A percentile compares a stretch with the other conserved stretches of the same genome.
These are phyloP conservation scores for Saccopteryx bilineata DNA, from an alignment of 2,113 vertebrate species.

Conservation along the genomic window DNA sequence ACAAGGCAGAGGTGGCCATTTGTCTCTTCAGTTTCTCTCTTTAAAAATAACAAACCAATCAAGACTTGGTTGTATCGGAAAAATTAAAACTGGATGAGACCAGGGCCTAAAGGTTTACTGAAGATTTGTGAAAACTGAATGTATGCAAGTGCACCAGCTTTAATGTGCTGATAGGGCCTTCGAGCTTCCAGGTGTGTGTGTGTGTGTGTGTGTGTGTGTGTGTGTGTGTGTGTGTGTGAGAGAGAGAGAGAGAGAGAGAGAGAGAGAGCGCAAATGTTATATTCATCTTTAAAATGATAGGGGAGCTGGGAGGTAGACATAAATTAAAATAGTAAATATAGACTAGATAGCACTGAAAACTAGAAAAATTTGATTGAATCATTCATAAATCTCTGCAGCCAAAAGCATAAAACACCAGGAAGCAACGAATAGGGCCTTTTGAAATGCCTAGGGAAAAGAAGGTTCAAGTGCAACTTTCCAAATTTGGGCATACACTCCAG, in stretches of 20 bases:
- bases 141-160: background rate
- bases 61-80: background rate
- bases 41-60: conserved; percentile 30
- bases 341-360: background rate
- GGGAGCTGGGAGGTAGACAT: background rate
- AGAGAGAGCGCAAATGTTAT: background rate
- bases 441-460: background rate
- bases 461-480: background rate
- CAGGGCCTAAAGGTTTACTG: background rate
- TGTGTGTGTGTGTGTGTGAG: too few relatives aligned
- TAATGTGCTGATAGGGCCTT: background rate
- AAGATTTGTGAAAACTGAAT: background rate
- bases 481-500: background rate
- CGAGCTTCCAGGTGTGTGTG: background rate
- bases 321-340: conserved; percentile 11
- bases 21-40: background rate
- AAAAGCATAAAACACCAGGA: conserved; percentile 7
- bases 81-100: background rate
- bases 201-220: too few relatives aligned
- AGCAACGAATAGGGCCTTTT: background rate
- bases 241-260: too few relatives aligned
- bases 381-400: background rate
- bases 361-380: background rate
- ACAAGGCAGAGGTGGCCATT: background rate
- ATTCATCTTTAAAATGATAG: background rate